Conservation (phyloP, 2,113 vertebrate genomes). For the Tyto alba region DNA sequence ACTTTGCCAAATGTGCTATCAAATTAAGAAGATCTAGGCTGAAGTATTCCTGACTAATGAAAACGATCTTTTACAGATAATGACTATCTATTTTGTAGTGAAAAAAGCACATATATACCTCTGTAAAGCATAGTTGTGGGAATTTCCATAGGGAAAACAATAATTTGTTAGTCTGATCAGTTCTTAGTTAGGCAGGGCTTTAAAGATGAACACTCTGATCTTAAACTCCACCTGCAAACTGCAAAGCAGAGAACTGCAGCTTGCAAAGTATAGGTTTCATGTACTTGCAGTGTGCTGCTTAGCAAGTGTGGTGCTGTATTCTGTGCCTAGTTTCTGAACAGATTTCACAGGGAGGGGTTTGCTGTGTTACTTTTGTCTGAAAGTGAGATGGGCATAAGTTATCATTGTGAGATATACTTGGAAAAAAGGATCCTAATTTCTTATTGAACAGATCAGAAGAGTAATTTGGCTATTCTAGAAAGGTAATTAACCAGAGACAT, state of each 20-base stretch:
- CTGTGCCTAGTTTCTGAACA: background rate
- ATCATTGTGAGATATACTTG: background rate
- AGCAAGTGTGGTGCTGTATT: background rate
- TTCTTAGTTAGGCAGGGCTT: background rate
- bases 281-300: background rate
- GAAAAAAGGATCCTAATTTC: background rate
- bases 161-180: background rate
- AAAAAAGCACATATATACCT: background rate
- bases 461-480: background rate
- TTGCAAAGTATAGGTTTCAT: background rate
- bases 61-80: background rate
- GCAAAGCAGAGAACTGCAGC: background rate
- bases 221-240: background rate
- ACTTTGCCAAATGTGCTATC: background rate
- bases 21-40: background rate
- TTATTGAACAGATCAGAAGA: background rate
- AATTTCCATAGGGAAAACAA: background rate
- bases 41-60: background rate
- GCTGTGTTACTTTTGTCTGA: background rate
- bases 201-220: background rate
- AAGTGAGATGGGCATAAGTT: background rate
- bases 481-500: background rate
- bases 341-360: background rate
- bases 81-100: background rate
- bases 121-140: background rate